Evolutionary conservation across 2,797 vertebrate genomes (phyloP), one percentile per base, ranked within the genome.

Genomic region (Mergus octosetaceus): DNA sequence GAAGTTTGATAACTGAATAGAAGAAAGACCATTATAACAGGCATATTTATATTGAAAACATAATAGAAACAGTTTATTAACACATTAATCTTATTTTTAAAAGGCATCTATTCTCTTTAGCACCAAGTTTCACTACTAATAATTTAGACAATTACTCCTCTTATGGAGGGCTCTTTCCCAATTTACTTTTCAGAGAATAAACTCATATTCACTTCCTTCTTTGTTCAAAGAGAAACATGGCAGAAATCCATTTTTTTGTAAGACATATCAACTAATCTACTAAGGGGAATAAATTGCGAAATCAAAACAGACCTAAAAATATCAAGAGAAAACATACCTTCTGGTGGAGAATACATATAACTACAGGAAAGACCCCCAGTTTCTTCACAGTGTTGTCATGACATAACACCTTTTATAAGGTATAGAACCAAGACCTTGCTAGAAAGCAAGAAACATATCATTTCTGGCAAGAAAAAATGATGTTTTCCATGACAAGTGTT

Each of bases 151-250:
- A 80, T 90, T 91, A 76, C 38, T 94, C 41, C 76, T 93, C 89
- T 95, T 82, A 94, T 3, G 0, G 93, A 89, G 90, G 66, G 57
- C 83, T 68, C 64, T 73, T 92, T 89, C 86, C 83, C 68, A 76
- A 85, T 86, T 96, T 97, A 87, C 84, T 96, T 97, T 95, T 78
- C 89, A 91, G 79, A 92, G 83, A 82, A 84, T 85, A 97, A 97
- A 95, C 93, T 93, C 70, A 94, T 76, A 95, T 92, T 94, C 71
- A 83, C 76, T 96, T 97, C 86, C 89, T 95, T 89, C 87, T 72
- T 85, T 96, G 70, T 94, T 97, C 91, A 97, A 97, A 95, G 89
- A 97, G 96, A 96, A 94, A 95, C 76, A 84, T 96, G 95, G 71
- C 95, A 96, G 92, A 47, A 47, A 54, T 57, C 43, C 32, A 36